Percentiles rank a stretch among this genome's conserved stretches.
phyloP scores from a whole-genome alignment of 2,797 vertebrate genomes.

The Neosilurus mollespiculum region DNA sequence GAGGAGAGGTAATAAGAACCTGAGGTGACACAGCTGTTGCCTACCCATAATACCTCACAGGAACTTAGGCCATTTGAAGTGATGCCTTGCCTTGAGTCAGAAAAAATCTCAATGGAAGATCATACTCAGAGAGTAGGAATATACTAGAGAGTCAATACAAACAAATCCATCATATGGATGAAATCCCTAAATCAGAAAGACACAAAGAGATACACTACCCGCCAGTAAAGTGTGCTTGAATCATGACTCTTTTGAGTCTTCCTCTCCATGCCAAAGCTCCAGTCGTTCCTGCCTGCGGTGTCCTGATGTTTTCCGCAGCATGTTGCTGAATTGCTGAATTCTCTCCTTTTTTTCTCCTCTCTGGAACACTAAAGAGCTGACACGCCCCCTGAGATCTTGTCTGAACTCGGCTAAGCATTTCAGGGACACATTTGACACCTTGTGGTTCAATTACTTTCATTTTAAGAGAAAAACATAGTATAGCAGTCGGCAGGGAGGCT shows the following conservation, averaged over 20 bases:
- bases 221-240: constrained; percentile 21
- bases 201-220: constrained; percentile 25
- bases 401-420: constrained; percentile 23
- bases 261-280: constrained; percentile 8
- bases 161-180: neutral
- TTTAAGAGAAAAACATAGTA: constrained; percentile 23
- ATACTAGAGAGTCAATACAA: constrained; percentile 14
- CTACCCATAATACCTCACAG: constrained; percentile 37
- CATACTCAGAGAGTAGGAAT: constrained; percentile 26
- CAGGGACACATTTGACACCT: constrained; percentile 37
- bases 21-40: constrained; percentile 28
- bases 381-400: constrained; percentile 20
- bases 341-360: neutral
- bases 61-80: constrained; percentile 33
- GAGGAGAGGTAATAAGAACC: constrained; percentile 44
- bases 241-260: constrained; percentile 26
- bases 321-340: neutral
- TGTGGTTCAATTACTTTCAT: constrained; percentile 34
- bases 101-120: constrained; percentile 33
- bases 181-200: constrained; percentile 24
- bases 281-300: neutral
- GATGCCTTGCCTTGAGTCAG: constrained; percentile 36
- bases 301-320: constrained; percentile 14
- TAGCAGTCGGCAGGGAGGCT: constrained; percentile 34
- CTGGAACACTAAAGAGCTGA: constrained; percentile 1